Percentiles rank a stretch among this genome's conserved stretches.
phyloP scores from a whole-genome alignment of 1,140 invertebrate species.

The Panagrolaimus sp. region DNA sequence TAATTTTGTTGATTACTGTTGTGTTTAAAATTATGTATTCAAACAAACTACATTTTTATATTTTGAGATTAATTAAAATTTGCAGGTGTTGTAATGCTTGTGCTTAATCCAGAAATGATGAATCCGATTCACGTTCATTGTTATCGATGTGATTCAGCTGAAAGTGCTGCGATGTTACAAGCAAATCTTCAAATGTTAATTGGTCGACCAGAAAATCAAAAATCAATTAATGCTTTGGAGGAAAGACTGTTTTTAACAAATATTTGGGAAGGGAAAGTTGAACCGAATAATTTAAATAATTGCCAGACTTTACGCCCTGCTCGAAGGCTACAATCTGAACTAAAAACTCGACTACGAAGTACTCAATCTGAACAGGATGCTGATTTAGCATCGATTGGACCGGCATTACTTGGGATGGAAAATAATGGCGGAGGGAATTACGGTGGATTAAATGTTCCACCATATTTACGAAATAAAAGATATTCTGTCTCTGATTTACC shows the following conservation, averaged over 20 bases:
- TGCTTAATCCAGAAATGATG: constrained; percentile 83
- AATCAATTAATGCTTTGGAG: constrained; percentile 75
- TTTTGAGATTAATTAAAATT: no score
- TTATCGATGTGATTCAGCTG: constrained; percentile 84
- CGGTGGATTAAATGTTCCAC: constrained; percentile 9
- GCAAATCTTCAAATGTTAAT: constrained; percentile 75
- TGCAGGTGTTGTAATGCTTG: constrained; percentile 70
- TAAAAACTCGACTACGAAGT: background rate
- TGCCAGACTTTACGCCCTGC: no score
- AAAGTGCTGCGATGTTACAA: constrained; percentile 78
- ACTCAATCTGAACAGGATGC: background rate
- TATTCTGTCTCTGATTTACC: constrained; percentile 2
- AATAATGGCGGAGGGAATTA: no score
- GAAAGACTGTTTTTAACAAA: constrained; percentile 60
- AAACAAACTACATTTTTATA: no score
- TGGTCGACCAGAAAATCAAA: constrained; percentile 76
- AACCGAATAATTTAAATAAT: background rate
- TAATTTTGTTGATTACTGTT: no score
- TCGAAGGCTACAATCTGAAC: background rate
- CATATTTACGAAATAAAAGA: background rate
- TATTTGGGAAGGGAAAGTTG: constrained; percentile 15
- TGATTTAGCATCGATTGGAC: background rate
- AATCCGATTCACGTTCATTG: constrained; percentile 83
- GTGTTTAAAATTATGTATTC: no score
- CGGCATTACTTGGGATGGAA: background rate